Base-by-base conservation (phyloP, 2,888 invertebrate genomes). In the Hypselothyrea guttata region DNA sequence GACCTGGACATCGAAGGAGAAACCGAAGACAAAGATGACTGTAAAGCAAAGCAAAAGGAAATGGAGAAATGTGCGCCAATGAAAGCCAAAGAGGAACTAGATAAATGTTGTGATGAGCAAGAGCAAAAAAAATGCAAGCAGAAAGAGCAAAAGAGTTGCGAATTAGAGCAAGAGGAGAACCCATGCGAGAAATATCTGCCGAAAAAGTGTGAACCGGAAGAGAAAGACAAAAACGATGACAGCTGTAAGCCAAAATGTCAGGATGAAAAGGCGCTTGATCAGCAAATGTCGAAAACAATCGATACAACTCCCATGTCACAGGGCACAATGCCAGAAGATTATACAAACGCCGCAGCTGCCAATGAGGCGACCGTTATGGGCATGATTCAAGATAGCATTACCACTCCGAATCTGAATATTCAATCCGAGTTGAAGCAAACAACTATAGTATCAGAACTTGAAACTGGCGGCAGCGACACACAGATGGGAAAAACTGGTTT, bases 1-100 rank as follows among this genome's bases (percentile, higher is more conserved):
- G 51, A 68, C 35, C 11, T 45, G 7, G 47, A 45, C 13, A 59
- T 56, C 4, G 57, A 73, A 13, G 28, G n/a, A 1, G 35, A 42
- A 0, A 1, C 18, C 1, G 37, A 48, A 1, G 35, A 44, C 0
- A 30, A 18, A 9, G 30, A 51, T 1, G 31, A 42, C 0, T 12
- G 22, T 3, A 40, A 48, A 30, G 2, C 34, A 44, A 11, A 22
- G 22, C 22, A 7, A 22, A 7, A 22, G 22, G 22, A 22, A 22
- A 22, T 4, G 22, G 22, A 22, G 22, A 22, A 7, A 22, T 7
- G 22, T 22, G 22, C 22, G 22, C n/a, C n/a, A 22, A 7, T 7
- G 22, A 22, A 7, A 22, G 22, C 4, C 3, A 22, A 22, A 22
- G 22, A 7, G 7, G n/a, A n/a, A n/a, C n/a, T n/a, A n/a, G n/a